A percentile compares a stretch with the other conserved stretches of the same genome.
Conservation (phyloP, 2,888 invertebrate genomes). For the Lasioglossum villosulum region DNA sequence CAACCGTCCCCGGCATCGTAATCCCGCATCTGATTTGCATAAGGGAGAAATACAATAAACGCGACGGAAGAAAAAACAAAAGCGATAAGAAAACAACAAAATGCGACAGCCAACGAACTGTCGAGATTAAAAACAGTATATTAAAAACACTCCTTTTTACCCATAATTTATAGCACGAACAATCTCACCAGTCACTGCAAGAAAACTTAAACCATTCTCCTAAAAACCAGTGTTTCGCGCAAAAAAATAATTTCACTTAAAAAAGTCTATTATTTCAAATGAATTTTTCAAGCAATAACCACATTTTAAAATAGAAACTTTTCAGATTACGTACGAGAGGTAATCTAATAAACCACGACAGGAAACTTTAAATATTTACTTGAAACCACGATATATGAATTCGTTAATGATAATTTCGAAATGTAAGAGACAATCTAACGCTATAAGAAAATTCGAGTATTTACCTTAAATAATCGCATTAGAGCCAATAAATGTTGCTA, state of each 20-base stretch:
- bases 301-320: neutral
- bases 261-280: neutral
- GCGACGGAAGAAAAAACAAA: slow-evolving; percentile 56
- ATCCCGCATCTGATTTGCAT: slow-evolving; percentile 80
- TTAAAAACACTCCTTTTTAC: neutral
- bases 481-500: neutral
- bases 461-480: neutral
- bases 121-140: neutral
- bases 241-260: neutral
- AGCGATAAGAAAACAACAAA: slow-evolving; percentile 25
- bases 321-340: neutral
- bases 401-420: neutral
- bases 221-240: neutral
- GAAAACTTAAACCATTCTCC: neutral
- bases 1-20: slow-evolving; percentile 78
- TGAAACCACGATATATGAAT: neutral
- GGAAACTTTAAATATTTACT: neutral
- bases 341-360: neutral
- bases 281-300: neutral
- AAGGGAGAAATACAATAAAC: slow-evolving; percentile 71
- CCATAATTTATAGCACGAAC: neutral
- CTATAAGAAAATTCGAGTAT: neutral
- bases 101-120: neutral
- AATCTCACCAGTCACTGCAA: neutral
- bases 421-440: neutral